These are phyloP conservation scores for Cheilosia pagana DNA, from an alignment of 2,888 invertebrate species.

Conservation along the genomic window DNA sequence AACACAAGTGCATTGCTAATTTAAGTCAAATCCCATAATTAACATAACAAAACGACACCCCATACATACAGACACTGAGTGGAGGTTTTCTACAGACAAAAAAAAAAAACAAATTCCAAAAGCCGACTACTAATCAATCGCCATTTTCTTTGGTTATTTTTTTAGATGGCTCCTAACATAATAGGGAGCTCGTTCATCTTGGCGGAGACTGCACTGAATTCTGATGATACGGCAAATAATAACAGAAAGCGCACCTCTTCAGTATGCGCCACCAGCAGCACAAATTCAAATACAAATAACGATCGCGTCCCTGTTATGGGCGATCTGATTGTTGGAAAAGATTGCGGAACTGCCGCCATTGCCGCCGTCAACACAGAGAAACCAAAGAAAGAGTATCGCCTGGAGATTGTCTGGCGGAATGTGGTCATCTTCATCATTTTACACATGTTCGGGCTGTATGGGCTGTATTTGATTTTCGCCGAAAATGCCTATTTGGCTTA, in stretches of 20 bases:
- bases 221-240: conserved; percentile 79
- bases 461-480: conserved; percentile 84
- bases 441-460: conserved; percentile 87
- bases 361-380: conserved; percentile 68
- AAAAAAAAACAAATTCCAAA: background rate
- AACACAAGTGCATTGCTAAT: conserved; percentile 50
- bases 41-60: conserved; percentile 58
- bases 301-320: conserved; percentile 74
- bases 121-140: conserved; percentile 34
- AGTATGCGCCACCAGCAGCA: conserved; percentile 58
- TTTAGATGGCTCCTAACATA: conserved; percentile 86
- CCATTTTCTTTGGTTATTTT: conserved; percentile 34
- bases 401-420: conserved; percentile 92
- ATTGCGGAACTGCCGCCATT: conserved; percentile 55
- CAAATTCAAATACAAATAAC: conserved; percentile 42
- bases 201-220: conserved; percentile 83
- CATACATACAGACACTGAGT: conserved; percentile 1
- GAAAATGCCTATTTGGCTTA: conserved; percentile 80
- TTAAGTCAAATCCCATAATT: conserved; percentile 52
- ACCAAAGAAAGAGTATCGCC: conserved; percentile 82
- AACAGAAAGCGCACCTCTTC: conserved; percentile 71
- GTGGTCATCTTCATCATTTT: conserved; percentile 89
- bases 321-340: conserved; percentile 69
- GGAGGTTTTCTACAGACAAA: background rate
- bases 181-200: conserved; percentile 86